These are phyloP conservation scores for Liparis tanakae DNA, from an alignment of 2,797 vertebrate genomes.

Conservation along the genomic window DNA sequence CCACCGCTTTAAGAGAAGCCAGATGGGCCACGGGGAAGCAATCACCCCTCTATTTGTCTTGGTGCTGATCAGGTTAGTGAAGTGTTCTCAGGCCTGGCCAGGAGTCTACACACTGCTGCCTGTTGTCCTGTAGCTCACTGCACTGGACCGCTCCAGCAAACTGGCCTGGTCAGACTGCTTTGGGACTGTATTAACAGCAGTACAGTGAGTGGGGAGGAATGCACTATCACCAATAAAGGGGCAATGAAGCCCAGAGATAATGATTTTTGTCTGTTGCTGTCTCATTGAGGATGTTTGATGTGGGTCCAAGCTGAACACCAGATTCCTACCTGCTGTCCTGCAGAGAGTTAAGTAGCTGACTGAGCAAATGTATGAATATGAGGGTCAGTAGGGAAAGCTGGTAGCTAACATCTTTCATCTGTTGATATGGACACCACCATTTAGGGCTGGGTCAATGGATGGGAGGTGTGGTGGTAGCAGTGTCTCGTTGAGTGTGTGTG, in stretches of 20 bases:
- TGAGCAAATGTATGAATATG: constrained; percentile 52
- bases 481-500: neutral
- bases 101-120: constrained; percentile 67
- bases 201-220: constrained; percentile 19
- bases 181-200: constrained; percentile 44
- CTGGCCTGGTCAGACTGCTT: constrained; percentile 40
- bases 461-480: constrained; percentile 60
- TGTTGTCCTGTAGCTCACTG: constrained; percentile 61
- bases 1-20: constrained; percentile 80
- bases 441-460: constrained; percentile 72
- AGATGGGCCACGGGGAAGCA: constrained; percentile 84
- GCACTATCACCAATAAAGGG: constrained; percentile 33
- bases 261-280: constrained; percentile 27
- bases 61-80: constrained; percentile 83
- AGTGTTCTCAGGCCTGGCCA: constrained; percentile 80
- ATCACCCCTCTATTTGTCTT: constrained; percentile 86
- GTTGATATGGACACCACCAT: constrained; percentile 72
- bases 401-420: constrained; percentile 75
- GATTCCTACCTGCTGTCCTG: neutral
- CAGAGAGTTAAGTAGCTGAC: constrained; percentile 35
- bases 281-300: constrained; percentile 15
- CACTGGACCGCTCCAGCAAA: constrained; percentile 39
- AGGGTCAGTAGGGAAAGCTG: constrained; percentile 57
- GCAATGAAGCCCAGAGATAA: constrained; percentile 25
- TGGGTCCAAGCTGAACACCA: constrained; percentile 9